Evolutionary conservation across 2,797 vertebrate species (phyloP).

Genomic region (Enteromius unitaeniatus): DNA sequence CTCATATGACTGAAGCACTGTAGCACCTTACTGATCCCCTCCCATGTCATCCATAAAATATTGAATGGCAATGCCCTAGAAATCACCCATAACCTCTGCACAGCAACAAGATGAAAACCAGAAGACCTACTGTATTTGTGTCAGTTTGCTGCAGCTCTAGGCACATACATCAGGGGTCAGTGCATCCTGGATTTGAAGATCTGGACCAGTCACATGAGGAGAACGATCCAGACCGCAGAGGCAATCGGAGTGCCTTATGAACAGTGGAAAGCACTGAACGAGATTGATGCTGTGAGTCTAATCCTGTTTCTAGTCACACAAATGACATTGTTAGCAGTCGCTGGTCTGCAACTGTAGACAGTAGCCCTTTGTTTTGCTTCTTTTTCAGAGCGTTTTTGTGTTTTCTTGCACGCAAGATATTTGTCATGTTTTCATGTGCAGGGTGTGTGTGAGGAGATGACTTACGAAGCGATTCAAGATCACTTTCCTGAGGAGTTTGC

Average conservation of each 20-base stretch:
- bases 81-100: not conserved
- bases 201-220: conserved; percentile 93
- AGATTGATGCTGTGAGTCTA: conserved; percentile 88
- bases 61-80: not conserved
- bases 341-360: not conserved
- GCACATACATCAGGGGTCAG: conserved; percentile 82
- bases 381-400: not conserved
- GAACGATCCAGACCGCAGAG: conserved; percentile 91
- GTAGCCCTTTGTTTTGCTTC: not conserved
- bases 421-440: conserved; percentile 26
- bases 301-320: not conserved
- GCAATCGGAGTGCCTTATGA: conserved; percentile 84
- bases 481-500: conserved; percentile 88
- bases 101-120: not conserved
- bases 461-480: conserved; percentile 91
- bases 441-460: conserved; percentile 64
- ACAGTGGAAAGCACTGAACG: conserved; percentile 94
- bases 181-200: conserved; percentile 86
- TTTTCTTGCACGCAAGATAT: not conserved
- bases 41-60: not conserved
- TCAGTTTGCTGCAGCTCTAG: conserved; percentile 83
- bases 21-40: no score
- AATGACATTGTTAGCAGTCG: not conserved
- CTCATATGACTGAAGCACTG: no score
- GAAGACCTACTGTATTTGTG: not conserved